Evolutionary conservation across 1,140 invertebrate species (phyloP), one percentile per base, ranked within the genome.

Genomic region (Zaprionus africanus): DNA sequence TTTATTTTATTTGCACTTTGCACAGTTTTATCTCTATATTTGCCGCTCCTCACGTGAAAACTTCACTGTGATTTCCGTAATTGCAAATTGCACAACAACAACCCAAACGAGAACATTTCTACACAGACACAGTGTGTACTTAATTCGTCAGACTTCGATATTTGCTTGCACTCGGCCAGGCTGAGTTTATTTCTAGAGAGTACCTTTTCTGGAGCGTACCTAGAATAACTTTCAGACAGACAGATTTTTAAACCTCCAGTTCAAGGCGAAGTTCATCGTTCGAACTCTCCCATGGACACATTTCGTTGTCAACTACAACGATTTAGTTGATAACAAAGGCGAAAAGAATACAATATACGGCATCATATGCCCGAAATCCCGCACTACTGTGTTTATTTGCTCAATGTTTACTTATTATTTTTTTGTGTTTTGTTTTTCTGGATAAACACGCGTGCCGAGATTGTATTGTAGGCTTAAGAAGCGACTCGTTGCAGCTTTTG

Each of bases 1-100:
- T 68, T 46, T 76, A 71, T 76, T 71, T 71, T 76, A 71, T 76
- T 71, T 71, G 67, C 68, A 71, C 67, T 71, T 64, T 71, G 59
- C 54, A 41, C 59, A 70, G 43, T 70, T 53, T 64, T 75, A 63
- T 69, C 60, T 75, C 28, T 57, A 12, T 28, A 56, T 56, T 56
- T 56, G 12, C 24, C 26, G 24, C 26, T 19, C 12, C 56, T 64
- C 67, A 76, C 67, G 60, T 76, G 73, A 64, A 11, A 76, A 71
- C 60, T 70, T 41, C 46, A 64, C 62, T 43, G 56, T 54, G 41
- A 59, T 76, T 71, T 76, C 74, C 74, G 62, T 66, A 72, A 72
- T 72, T 72, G 46, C 74, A 65, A 61, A 62, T 65, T 72, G 41
- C 62, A 72, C 61, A 65, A 72, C 60, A 58, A 70, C 53, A 43